Percentiles rank a stretch among this genome's conserved stretches.
Evolutionary conservation across 2,888 invertebrate genomes (phyloP).

Genomic region (Steinernema hermaphroditum): DNA sequence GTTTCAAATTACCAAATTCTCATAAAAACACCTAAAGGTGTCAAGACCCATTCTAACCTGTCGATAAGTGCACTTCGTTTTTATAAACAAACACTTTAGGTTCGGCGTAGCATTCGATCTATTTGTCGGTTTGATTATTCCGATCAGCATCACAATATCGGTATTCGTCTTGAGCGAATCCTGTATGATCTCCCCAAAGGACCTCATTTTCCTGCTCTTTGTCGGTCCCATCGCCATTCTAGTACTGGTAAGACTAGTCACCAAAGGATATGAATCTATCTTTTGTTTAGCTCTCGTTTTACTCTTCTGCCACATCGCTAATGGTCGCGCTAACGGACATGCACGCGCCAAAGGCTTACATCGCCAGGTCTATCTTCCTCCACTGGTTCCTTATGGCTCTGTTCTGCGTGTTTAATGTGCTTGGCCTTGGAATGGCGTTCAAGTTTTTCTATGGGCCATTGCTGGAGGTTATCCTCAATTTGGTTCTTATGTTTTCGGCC

Average conservation of each 20-base stretch:
- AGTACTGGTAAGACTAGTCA: constrained; percentile 50
- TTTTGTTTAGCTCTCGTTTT: constrained; percentile 55
- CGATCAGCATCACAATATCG: constrained; percentile 48
- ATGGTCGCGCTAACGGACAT: constrained; percentile 47
- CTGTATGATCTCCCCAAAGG: constrained; percentile 48
- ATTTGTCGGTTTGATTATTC: constrained; percentile 53
- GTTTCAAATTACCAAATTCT: background rate
- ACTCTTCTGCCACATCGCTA: constrained; percentile 58
- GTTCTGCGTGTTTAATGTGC: background rate
- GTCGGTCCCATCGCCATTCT: constrained; percentile 55
- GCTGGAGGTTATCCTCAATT: constrained; percentile 5
- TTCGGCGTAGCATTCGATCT: constrained; percentile 13
- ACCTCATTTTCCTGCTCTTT: constrained; percentile 59
- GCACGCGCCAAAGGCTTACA: constrained; percentile 23
- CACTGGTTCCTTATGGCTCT: constrained; percentile 36
- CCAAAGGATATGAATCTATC: background rate
- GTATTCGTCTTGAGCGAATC: constrained; percentile 51
- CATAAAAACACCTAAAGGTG: background rate
- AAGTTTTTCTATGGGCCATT: constrained; percentile 15
- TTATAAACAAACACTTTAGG: background rate
- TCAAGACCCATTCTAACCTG: background rate
- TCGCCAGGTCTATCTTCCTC: constrained; percentile 41
- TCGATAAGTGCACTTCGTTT: background rate
- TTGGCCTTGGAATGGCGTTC: constrained; percentile 17
- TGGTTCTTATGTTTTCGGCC: constrained; percentile 20